Base-by-base conservation (phyloP, 2,797 vertebrate genomes). In the Furcifer pardalis region DNA sequence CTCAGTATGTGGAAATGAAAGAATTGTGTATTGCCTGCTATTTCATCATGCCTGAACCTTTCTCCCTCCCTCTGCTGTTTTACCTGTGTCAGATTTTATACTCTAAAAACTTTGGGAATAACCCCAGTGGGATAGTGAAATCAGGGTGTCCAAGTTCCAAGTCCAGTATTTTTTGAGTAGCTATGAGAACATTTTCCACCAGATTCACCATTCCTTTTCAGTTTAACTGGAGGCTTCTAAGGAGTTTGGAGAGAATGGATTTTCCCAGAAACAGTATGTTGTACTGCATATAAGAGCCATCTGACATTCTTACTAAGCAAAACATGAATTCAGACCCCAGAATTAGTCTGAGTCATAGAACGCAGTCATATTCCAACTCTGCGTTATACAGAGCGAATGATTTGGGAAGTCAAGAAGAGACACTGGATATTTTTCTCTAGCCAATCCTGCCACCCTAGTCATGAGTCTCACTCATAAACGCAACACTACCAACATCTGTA, bases 331-430 rank as follows among this genome's bases (percentile, higher is more conserved):
- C 4, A n/a, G 56, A 62, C 10, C 52, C 46, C 49, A 19, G 49
- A 10, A 35, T 69, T n/a, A 77, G 42, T 32, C 59, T 80, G 71
- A 35, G 46, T 81, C 77, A 86, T 19, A 71, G 52, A 56, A 56
- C 52, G 68, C 12, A 37, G 32, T 5, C 27, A 71, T 35, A 12
- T 40, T n/a, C n/a, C 19, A 7, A 60, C 32, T 27, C 27, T 42
- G 17, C 42, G 52, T 4, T 12, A 72, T 59, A 72, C 1, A 19
- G 15, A 35, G 30, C 5, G 35, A 40, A 71, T 42, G 5, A 71
- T 27, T 35, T 81, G 25, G 19, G 21, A 27, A 40, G 27, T 62
- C 37, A 72, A 32, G 46, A 19, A 10, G 30, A 35, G 30, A 1
- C 17, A 60, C 15, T 56, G 13, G 4, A 21, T 5, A 27, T 3